These are phyloP conservation scores for Onychomys leucogaster DNA, from an alignment of 2,797 vertebrate species.

Conservation along the genomic window DNA sequence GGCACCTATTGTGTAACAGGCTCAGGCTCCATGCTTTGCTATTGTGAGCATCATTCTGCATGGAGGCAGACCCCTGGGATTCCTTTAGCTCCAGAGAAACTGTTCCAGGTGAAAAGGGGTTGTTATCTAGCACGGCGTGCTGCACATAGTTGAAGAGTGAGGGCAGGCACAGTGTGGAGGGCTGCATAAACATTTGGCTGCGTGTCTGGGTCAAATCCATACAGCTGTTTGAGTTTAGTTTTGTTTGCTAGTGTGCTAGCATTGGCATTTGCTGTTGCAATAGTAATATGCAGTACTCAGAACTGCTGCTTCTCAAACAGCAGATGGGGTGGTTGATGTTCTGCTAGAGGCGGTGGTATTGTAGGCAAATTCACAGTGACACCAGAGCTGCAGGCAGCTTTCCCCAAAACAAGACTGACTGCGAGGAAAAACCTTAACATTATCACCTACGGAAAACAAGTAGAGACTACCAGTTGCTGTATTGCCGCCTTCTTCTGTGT, in stretches of 20 bases:
- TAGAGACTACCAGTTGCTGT: not conserved
- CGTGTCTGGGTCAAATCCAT: not conserved
- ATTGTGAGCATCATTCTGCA: not conserved
- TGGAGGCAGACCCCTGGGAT: not conserved
- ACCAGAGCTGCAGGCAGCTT: constrained; percentile 45
- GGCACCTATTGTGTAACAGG: not conserved
- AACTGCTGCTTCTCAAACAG: constrained; percentile 36
- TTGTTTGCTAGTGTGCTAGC: not conserved
- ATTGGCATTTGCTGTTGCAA: not conserved
- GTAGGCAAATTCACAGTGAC: constrained; percentile 19
- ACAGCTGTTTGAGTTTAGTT: constrained; percentile 17
- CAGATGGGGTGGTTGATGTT: constrained; percentile 62
- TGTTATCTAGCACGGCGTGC: not conserved
- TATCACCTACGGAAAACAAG: constrained; percentile 14
- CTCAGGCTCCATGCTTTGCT: not conserved
- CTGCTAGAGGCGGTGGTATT: not conserved
- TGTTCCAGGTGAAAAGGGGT: not conserved
- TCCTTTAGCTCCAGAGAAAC: not conserved
- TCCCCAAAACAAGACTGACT: constrained; percentile 52
- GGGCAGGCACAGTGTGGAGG: not conserved
- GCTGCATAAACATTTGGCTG: not conserved
- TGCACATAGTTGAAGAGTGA: not conserved
- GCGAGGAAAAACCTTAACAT: constrained; percentile 11
- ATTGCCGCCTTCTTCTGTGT: not conserved
- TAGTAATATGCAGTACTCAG: not conserved